Percentiles rank a stretch among this genome's conserved stretches.
Conservation (phyloP, 2,888 invertebrate genomes). For the Scotopteryx bipunctaria region DNA sequence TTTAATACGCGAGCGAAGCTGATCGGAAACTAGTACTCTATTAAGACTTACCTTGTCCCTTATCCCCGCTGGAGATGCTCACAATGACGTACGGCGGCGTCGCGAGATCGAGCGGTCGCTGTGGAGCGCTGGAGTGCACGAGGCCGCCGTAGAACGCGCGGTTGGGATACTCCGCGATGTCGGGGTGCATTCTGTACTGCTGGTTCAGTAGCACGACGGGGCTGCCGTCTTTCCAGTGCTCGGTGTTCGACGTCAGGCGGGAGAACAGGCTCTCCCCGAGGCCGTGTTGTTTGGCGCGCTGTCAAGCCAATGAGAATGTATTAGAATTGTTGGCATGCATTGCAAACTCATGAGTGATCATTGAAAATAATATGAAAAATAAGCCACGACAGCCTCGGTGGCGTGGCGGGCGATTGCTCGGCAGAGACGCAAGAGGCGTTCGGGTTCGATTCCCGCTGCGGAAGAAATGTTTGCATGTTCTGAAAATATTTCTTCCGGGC, state of each 20-base stretch:
- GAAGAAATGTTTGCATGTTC: too few species aligned
- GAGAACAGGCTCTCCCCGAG: conserved; percentile 90
- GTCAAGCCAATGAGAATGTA: conserved; percentile 22
- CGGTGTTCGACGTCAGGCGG: conserved; percentile 85
- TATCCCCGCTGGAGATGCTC: conserved; percentile 63
- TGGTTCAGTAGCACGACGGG: conserved; percentile 83
- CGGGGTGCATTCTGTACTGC: conserved; percentile 94
- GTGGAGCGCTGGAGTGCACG: conserved; percentile 62
- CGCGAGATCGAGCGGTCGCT: conserved; percentile 43
- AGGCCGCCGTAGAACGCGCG: conserved; percentile 85
- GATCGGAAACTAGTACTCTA: neutral
- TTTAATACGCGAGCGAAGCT: too few species aligned
- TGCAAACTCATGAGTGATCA: too few species aligned
- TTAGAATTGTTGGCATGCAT: too few species aligned
- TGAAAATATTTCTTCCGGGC: too few species aligned
- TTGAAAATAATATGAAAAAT: too few species aligned
- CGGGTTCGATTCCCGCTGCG: too few species aligned
- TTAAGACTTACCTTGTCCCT: conserved; percentile 59
- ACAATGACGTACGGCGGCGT: conserved; percentile 65
- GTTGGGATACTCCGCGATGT: conserved; percentile 92
- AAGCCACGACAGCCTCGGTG: too few species aligned
- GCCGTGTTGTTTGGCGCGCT: conserved; percentile 88
- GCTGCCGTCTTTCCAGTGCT: conserved; percentile 52
- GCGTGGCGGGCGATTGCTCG: too few species aligned
- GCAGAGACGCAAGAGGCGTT: too few species aligned